phyloP scores from a whole-genome alignment of 2,113 vertebrate genomes.

The Craseonycteris thonglongyai region DNA sequence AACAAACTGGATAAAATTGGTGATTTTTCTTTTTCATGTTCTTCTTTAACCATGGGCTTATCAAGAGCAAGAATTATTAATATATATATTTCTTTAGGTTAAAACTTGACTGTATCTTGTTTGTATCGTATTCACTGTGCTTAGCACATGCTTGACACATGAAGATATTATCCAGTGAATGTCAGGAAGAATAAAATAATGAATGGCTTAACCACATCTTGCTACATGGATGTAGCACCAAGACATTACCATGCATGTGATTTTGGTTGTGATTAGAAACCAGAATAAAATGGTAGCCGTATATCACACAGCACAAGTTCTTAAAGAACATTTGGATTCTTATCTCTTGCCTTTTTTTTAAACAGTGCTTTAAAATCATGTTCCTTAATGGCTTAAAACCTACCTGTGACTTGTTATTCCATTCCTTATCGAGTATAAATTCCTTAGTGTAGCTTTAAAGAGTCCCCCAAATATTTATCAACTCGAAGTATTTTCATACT shows the following conservation, averaged over 20 bases:
- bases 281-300: neutral
- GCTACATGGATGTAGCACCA: neutral
- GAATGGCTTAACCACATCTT: neutral
- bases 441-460: neutral
- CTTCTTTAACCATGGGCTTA: neutral
- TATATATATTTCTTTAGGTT: neutral
- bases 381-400: neutral
- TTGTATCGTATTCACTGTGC: neutral
- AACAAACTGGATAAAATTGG: neutral
- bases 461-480: neutral
- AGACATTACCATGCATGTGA: neutral
- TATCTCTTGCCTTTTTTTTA: neutral
- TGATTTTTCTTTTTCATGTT: neutral
- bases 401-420: neutral
- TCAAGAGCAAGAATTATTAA: neutral
- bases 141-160: neutral
- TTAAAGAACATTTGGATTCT: neutral
- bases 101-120: neutral
- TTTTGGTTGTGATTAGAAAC: neutral
- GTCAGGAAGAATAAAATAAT: neutral
- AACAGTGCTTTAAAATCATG: neutral
- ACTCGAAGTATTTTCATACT: neutral
- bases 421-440: neutral
- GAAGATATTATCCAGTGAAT: neutral
- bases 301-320: neutral